Evolutionary conservation across 2,797 vertebrate genomes (phyloP).

Genomic region (Telmatherina bonti): DNA sequence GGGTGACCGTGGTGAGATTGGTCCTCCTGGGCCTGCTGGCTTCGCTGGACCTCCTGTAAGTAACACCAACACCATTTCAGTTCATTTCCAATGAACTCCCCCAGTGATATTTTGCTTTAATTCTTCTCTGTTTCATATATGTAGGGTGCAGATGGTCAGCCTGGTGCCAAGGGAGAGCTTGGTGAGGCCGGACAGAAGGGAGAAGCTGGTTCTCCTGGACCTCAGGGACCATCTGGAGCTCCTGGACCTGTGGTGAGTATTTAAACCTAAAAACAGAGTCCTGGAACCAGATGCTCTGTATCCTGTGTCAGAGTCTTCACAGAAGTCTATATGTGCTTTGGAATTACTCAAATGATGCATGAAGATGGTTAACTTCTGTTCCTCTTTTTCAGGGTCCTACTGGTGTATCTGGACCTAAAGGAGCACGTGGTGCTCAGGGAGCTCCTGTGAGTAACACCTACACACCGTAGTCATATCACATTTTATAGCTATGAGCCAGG

Average conservation of each 20-base stretch:
- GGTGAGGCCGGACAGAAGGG: slow-evolving; percentile 95
- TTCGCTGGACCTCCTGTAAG: slow-evolving; percentile 98
- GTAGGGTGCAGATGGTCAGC: slow-evolving; percentile 94
- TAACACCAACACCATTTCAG: slow-evolving; percentile 38
- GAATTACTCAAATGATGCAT: neutral
- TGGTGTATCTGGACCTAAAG: slow-evolving; percentile 93
- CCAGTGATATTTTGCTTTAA: neutral
- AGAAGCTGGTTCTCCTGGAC: slow-evolving; percentile 90
- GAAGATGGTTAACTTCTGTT: slow-evolving; percentile 18
- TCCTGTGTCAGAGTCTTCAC: neutral
- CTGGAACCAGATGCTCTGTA: neutral
- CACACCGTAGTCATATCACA: neutral
- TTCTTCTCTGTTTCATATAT: slow-evolving; percentile 1
- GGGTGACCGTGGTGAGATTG: slow-evolving; percentile 95
- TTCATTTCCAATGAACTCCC: slow-evolving; percentile 1
- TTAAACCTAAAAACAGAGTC: slow-evolving; percentile 10
- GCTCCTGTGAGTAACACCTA: slow-evolving; percentile 87
- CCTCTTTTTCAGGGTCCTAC: slow-evolving; percentile 88
- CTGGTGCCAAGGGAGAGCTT: no score
- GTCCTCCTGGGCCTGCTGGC: slow-evolving; percentile 94
- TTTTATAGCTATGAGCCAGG: neutral
- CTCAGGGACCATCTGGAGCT: slow-evolving; percentile 95
- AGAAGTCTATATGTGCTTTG: neutral
- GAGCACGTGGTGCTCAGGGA: slow-evolving; percentile 94
- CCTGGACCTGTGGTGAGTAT: slow-evolving; percentile 92